Evolutionary conservation across 2,888 invertebrate species (phyloP).

Genomic region (Andrena flavipes): DNA sequence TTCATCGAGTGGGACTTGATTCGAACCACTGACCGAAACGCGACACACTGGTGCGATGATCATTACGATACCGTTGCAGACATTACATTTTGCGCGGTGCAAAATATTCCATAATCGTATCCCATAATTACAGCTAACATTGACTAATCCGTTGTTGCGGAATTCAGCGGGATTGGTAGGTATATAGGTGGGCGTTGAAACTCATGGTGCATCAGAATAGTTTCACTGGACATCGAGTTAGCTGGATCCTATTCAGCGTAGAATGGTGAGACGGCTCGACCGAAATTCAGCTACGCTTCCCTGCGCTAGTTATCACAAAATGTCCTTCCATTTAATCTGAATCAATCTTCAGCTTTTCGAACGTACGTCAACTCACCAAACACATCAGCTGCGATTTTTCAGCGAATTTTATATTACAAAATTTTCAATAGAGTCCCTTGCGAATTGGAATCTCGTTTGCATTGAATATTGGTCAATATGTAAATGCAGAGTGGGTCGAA

Average conservation of each 20-base stretch:
- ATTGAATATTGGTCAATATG: too few relatives aligned
- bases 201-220: background rate
- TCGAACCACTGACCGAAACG: background rate
- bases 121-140: background rate
- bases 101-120: conserved; percentile 5
- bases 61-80: background rate
- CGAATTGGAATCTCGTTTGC: background rate
- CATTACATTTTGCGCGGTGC: background rate
- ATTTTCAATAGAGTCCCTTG: background rate
- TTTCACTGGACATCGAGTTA: background rate
- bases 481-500: background rate
- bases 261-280: background rate
- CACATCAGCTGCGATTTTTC: background rate
- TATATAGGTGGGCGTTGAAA: background rate
- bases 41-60: background rate
- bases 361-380: background rate
- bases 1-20: background rate
- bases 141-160: conserved; percentile 13
- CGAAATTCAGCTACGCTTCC: background rate
- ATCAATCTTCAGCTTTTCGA: background rate
- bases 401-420: background rate
- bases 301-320: background rate
- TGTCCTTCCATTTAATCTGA: background rate
- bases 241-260: background rate
- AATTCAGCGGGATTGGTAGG: background rate